These are phyloP conservation scores for Rhamnusium bicolor DNA, from an alignment of 2,888 invertebrate genomes.

Conservation along the genomic window DNA sequence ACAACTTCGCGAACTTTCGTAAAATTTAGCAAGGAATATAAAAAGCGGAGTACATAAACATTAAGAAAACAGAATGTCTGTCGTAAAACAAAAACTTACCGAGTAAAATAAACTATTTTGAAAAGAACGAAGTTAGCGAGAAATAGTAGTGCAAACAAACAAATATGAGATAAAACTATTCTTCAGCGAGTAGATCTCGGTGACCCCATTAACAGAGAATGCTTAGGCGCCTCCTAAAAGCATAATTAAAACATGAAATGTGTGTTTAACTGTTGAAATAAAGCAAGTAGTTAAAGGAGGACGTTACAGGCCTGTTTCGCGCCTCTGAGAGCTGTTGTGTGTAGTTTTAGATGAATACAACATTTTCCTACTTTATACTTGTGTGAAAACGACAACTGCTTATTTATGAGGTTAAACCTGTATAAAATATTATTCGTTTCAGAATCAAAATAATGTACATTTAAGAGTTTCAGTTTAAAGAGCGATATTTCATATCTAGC, in stretches of 20 bases:
- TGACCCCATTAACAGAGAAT: conserved; percentile 62
- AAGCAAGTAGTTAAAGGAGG: conserved; percentile 56
- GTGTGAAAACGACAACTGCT: not conserved
- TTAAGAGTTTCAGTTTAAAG: not conserved
- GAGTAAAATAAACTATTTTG: conserved; percentile 56
- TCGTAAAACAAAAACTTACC: conserved; percentile 57
- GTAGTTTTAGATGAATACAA: not conserved
- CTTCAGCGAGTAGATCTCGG: conserved; percentile 51
- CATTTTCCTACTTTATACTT: not conserved
- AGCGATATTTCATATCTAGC: not conserved
- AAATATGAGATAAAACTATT: conserved; percentile 62
- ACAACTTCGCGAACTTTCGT: not conserved
- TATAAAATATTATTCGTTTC: not conserved
- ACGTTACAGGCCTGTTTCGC: conserved; percentile 4
- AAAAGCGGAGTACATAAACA: conserved; percentile 50
- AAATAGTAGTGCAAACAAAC: conserved; percentile 52
- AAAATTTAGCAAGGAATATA: conserved; percentile 39
- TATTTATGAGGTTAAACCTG: not conserved
- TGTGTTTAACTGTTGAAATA: conserved; percentile 66
- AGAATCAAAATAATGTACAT: not conserved
- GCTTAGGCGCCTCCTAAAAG: conserved; percentile 64
- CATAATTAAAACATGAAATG: conserved; percentile 69
- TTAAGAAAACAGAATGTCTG: conserved; percentile 56
- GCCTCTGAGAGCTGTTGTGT: not conserved
- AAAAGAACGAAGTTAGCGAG: conserved; percentile 49